Base-by-base conservation (phyloP, 2,113 vertebrate species). In the Dipodomys stephensi region DNA sequence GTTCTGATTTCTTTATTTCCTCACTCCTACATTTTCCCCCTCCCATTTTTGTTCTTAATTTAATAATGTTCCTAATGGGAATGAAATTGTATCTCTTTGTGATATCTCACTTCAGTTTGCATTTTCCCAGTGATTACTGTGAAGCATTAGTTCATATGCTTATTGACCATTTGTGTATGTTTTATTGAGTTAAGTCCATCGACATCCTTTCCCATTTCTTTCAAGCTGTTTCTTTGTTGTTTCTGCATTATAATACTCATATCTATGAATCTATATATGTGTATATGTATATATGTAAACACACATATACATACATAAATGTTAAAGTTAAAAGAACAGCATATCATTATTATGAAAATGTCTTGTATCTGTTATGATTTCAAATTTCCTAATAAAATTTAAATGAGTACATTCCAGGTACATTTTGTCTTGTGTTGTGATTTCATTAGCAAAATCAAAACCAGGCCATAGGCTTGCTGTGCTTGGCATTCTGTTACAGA, bases 371-470 rank as follows among this genome's bases (percentile, higher is more conserved):
- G 35, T 69, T 91, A 1, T 64, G 39, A 4, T 83, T 74, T 87
- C 11, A 53, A 53, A 53, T 53, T 57, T 57, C 49, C 20, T 84
- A 44, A 62, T 35, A 5, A 62, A 57, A 15, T 67, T 0, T 25
- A 39, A 86, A 57, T 80, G 7, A 62, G 15, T 53, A 0, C 83
- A 68, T 87, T 77, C 10, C 2, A 32, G 2, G 73, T 60, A 83
- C 74, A 83, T 94, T 79, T 35, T 44, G 73, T 86, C 78, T 62
- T 30, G 22, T 84, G 72, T 39, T 57, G 16, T 91, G 30, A 72
- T 87, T 94, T 95, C 27, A 88, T 12, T 49, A 62, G 10, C 4
- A 68, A 71, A 92, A 15, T 82, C 28, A 84, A 72, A 89, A 76
- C 0, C 64, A 68, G 25, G 11, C 25, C 5, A 32, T 84, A 7